These are phyloP conservation scores for Dipodomys spectabilis DNA, from an alignment of 2,113 vertebrate species.

Conservation along the genomic window DNA sequence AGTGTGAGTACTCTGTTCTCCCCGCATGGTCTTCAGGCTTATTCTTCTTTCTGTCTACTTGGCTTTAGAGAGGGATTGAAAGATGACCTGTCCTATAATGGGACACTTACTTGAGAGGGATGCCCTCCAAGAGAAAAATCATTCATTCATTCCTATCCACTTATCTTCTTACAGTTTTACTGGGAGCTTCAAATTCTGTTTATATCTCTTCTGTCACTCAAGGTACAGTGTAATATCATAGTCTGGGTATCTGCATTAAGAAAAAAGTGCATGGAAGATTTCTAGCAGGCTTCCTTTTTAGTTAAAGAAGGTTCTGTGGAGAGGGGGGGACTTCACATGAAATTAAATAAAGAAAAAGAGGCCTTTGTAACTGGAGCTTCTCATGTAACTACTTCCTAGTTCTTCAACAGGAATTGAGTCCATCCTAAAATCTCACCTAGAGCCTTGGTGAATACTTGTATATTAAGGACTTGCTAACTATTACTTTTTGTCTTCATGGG, in stretches of 20 bases:
- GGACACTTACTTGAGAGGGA: background rate
- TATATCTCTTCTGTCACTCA: background rate
- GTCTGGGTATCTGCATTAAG: background rate
- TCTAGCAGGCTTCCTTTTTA: background rate
- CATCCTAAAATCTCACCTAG: background rate
- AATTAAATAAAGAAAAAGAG: background rate
- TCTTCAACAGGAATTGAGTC: background rate
- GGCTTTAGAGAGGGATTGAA: conserved; percentile 22
- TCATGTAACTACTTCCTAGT: background rate
- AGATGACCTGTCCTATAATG: conserved; percentile 1
- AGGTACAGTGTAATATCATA: background rate
- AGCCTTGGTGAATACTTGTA: background rate
- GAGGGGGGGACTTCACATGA: conserved; percentile 27
- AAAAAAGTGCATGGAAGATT: conserved; percentile 1
- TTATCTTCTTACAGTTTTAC: background rate
- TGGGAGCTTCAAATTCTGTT: background rate
- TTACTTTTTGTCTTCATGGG: background rate
- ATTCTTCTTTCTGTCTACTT: conserved; percentile 39
- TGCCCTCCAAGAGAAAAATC: background rate
- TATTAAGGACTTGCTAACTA: conserved; percentile 6
- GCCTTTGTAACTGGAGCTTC: background rate
- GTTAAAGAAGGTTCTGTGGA: background rate
- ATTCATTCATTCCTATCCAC: background rate
- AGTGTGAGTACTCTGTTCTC: background rate
- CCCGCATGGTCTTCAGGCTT: background rate